Conservation (phyloP, 2,888 invertebrate species). For the Pachymerium ferrugineum region DNA sequence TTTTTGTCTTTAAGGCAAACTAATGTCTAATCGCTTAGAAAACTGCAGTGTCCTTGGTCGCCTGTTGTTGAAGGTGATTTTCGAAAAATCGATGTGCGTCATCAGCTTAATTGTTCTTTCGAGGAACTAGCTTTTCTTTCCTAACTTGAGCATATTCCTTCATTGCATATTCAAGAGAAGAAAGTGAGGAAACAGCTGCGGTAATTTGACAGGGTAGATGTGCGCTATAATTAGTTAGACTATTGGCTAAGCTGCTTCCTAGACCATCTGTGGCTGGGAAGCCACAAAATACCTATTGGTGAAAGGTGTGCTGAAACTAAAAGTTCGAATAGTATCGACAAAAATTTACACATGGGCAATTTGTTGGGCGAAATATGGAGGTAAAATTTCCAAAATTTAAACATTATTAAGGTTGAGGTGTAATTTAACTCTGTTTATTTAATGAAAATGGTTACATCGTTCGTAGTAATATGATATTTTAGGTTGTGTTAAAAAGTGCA, state of each 20-base stretch:
- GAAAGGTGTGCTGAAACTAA: neutral
- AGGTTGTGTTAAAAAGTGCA: too few relatives aligned
- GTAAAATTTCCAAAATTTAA: neutral
- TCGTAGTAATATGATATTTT: too few relatives aligned
- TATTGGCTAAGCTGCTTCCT: constrained; percentile 3
- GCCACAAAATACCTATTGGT: neutral
- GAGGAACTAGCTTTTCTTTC: neutral
- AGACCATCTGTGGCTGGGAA: constrained; percentile 6
- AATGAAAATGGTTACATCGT: too few relatives aligned
- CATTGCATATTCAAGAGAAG: constrained; percentile 25
- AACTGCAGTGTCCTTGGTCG: constrained; percentile 20
- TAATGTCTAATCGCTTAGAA: neutral
- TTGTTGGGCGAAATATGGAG: neutral
- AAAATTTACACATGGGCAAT: too few relatives aligned
- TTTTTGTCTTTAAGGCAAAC: neutral
- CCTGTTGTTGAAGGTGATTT: constrained; percentile 18
- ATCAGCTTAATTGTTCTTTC: constrained; percentile 15
- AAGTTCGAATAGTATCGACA: neutral
- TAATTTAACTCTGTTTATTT: too few relatives aligned
- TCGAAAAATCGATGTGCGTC: constrained; percentile 11
- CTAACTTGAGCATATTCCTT: neutral
- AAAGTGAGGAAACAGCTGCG: constrained; percentile 23
- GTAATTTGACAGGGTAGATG: neutral
- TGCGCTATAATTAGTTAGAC: neutral
- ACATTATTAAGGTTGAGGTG: too few relatives aligned